phyloP scores from a whole-genome alignment of 2,797 vertebrate species.

The Acrossocheilus wenchowensis region DNA sequence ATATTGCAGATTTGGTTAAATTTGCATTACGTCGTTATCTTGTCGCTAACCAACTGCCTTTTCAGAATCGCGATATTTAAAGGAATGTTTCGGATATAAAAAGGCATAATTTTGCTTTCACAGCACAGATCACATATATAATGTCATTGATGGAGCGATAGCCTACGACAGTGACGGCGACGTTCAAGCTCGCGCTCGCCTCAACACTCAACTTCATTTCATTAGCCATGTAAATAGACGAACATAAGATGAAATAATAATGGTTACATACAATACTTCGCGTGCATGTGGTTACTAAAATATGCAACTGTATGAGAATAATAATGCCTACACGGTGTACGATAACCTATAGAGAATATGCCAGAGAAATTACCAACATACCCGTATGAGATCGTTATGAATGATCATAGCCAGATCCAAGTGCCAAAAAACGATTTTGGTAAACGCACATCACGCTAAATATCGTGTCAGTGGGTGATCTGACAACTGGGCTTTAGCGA shows the following conservation, averaged over 20 bases:
- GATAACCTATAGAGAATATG: background rate
- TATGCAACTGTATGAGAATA: background rate
- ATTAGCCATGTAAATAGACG: background rate
- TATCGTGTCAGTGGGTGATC: background rate
- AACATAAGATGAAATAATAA: background rate
- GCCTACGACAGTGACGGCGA: background rate
- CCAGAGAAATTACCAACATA: constrained; percentile 28
- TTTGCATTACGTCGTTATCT: background rate
- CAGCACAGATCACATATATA: background rate
- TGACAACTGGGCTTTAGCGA: background rate
- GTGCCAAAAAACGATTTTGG: background rate
- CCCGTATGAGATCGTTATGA: constrained; percentile 34
- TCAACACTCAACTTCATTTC: background rate
- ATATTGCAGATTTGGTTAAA: constrained; percentile 18
- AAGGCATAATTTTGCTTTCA: background rate
- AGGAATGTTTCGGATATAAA: background rate
- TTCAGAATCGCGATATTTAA: background rate
- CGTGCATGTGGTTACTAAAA: background rate
- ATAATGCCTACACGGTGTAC: background rate
- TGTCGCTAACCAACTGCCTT: background rate
- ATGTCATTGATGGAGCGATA: constrained; percentile 25
- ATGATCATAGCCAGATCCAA: background rate
- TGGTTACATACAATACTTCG: background rate
- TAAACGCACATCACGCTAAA: background rate
- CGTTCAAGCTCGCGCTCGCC: constrained; percentile 4